Base-by-base conservation (phyloP, 2,797 vertebrate genomes). In the Meda fulgida region DNA sequence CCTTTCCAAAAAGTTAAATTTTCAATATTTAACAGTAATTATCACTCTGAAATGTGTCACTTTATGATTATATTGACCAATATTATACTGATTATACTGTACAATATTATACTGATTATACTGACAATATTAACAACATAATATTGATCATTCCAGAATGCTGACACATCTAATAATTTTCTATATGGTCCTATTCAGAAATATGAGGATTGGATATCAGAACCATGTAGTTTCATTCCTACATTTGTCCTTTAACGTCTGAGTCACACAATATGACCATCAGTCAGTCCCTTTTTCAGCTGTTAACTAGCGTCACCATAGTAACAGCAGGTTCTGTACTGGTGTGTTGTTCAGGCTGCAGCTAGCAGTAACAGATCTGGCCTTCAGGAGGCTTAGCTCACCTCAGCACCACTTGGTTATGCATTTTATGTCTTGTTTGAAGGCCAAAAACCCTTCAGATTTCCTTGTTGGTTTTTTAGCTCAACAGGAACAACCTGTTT, bases 241-340 rank as follows among this genome's bases (percentile, higher is more conserved):
- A 29, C 58, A 77, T 63, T 67, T 51, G 72, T 66, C 40, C 72
- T 75, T 67, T 67, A 66, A 51, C 10, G 21, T 38, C 43, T 48
- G 40, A 82, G 34, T 58, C 75, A 38, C 78, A 58, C 58, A 83
- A 48, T 67, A 31, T 83, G 81, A 48, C 75, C 75, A 76, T 72
- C 81, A 38, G 3, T 77, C 70, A 46, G 75, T 67, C 65, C 26
- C 72, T 21, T 66, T 67, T 46, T 77, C 38, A 66, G 81, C 63
- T 51, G 72, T 66, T 76, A 67, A 76, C 71, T 29, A 36, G 26
- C 21, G 31, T 83, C 36, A 38, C 81, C 81, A 83, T 83, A 46
- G 81, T 77, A 83, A 83, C 81, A 83, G 58, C 26, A 60, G 36
- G 21, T 76, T 46, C 71, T 23, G 0, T n/a, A 16, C 43, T 19